Base-by-base conservation (phyloP, 2,797 vertebrate species). In the Vespertilio murinus region DNA sequence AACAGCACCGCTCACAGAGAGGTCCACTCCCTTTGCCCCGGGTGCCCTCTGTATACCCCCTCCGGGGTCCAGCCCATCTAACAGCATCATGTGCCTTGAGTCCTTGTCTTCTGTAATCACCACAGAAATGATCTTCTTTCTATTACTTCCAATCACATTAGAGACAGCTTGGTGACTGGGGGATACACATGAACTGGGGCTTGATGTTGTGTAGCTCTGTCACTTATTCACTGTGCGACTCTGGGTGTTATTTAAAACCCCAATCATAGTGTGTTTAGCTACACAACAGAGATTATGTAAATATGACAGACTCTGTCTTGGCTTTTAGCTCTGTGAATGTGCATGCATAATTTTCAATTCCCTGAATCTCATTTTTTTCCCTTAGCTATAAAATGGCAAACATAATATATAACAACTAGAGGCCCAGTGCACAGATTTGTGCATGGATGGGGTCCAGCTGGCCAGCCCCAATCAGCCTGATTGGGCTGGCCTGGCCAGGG, bases 281-380 rank as follows among this genome's bases (percentile, higher is more conserved):
- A 45, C 14, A 13, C 23, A 74, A 20, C 61, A n/a, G 70, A 86
- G n/a, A 75, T 67, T 88, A 78, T 54, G 40, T 54, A 85, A 87
- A 61, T 52, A 40, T 9, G 13, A 45, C 38, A 65, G 35, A 9
- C 30, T 90, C 82, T 30, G 9, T 33, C 40, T 71, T 89, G 49
- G 45, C 30, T 82, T 70, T 79, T 73, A 79, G 25, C 23, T 83
- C n/a, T 94, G 30, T 84, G 52, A 77, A 56, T 88, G 82, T 95
- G 65, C 10, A 20, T 23, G 69, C 93, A 40, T 49, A 84, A 69
- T 78, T 84, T 90, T 90, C 84, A 93, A 78, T 90, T 38, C 20
- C 17, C 56, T 77, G 5, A 74, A 42, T 73, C 28, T 77, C 22
- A 35, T 42, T 90, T 64, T 74, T 61, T 74, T 74, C 75, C 64